Base-by-base conservation (phyloP, 2,113 vertebrate species). In the Bubo scandiacus region DNA sequence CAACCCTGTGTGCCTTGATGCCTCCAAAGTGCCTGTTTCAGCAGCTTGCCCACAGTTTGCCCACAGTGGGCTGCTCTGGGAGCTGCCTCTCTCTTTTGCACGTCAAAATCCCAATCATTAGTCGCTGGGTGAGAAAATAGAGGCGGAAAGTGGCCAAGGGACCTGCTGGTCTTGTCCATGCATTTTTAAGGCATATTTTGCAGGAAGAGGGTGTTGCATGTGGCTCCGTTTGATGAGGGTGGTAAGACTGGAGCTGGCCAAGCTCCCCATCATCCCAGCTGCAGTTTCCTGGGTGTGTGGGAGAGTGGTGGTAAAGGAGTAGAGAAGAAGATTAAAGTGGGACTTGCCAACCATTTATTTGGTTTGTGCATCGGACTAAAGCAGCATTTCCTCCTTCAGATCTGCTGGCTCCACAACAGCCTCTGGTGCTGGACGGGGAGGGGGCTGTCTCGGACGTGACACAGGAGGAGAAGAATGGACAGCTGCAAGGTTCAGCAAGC, bases 121-220 rank as follows among this genome's bases (percentile, higher is more conserved):
- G 62, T 20, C 3, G 1, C 63, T 3, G 32, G 51, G 25, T 2
- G 14, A 57, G 55, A 67, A 89, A 91, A 77, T 0, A 0, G 52
- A 91, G 81, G 45, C 3, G 9, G 78, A n/a, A 85, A 67, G 82
- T 0, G 47, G 80, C 36, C 3, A 9, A 82, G 58, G 85, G 94
- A 82, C 52, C 79, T 23, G 71, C 75, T 80, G 92, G 62, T 92
- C 86, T 95, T 15, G 23, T 90, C 88, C 80, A 11, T 0, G 2
- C 1, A 2, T 52, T 92, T 95, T 96, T 96, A 97, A 96, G 96
- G 96, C 94, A 91, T 96, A 58, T 92, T 92, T 83, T 86, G 83
- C 75, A 94, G 75, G 80, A 94, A 88, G 36, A 30, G 49, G 79
- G 20, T 65, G 82, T 66, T 97, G 81, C 1, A 2, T 2, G 0